A percentile compares a stretch with the other conserved stretches of the same genome.
Conservation (phyloP, 2,797 vertebrate genomes). For the Premnoplex brunnescens region DNA sequence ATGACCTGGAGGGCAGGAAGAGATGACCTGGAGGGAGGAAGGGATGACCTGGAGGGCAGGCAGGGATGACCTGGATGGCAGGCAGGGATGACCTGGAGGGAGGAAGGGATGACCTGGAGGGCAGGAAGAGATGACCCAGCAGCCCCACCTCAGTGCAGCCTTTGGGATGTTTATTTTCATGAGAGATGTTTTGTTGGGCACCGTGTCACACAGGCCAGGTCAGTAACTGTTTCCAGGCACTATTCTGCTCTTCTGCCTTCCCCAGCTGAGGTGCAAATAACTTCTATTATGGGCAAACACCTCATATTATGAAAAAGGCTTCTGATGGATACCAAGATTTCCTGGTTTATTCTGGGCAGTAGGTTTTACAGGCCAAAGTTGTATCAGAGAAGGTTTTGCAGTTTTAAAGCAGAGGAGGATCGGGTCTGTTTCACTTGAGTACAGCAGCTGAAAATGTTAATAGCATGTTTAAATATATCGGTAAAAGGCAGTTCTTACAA, state of each 20-base stretch:
- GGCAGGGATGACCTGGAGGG: background rate
- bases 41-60: too few relatives aligned
- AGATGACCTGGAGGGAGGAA: too few relatives aligned
- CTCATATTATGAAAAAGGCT: background rate
- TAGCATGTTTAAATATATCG: background rate
- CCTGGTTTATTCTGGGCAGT: background rate
- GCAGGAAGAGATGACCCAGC: background rate
- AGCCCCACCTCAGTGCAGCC: rapidly evolving
- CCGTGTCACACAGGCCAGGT: background rate
- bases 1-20: background rate
- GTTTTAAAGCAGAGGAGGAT: background rate
- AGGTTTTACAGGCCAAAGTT: background rate
- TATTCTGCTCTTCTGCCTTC: background rate
- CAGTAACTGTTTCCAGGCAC: background rate
- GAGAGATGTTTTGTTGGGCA: background rate
- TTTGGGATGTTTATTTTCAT: background rate
- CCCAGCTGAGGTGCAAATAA: background rate
- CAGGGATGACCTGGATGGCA: too few relatives aligned
- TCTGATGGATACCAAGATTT: background rate
- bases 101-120: background rate
- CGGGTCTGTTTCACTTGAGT: background rate
- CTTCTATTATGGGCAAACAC: rapidly evolving
- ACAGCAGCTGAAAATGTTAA: background rate
- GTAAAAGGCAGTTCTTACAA: background rate
- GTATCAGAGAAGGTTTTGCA: background rate